These are phyloP conservation scores for Harpalus rubripes DNA, from an alignment of 2,888 invertebrate species.

Conservation along the genomic window DNA sequence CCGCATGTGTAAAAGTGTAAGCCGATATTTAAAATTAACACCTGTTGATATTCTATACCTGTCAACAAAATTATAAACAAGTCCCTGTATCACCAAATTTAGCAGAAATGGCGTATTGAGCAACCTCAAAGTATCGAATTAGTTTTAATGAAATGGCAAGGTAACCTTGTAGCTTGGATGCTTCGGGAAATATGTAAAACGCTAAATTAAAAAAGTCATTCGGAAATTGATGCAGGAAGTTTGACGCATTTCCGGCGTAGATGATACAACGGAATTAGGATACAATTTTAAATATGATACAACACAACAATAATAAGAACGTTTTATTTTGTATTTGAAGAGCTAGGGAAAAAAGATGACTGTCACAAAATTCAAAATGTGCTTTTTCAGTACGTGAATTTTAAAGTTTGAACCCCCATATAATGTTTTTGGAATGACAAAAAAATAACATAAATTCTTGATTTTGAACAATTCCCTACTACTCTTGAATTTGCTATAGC, in stretches of 20 bases:
- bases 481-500: too few relatives aligned
- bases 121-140: constrained; percentile 15
- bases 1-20: constrained; percentile 37
- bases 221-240: constrained; percentile 51
- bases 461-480: too few relatives aligned
- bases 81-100: constrained; percentile 46
- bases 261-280: constrained; percentile 48
- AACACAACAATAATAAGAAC: constrained; percentile 14
- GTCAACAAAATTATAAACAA: constrained; percentile 20
- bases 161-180: constrained; percentile 42
- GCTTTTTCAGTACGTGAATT: too few relatives aligned
- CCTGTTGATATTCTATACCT: constrained; percentile 42
- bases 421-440: too few relatives aligned
- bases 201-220: constrained; percentile 41
- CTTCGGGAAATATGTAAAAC: constrained; percentile 29
- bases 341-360: too few relatives aligned
- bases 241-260: constrained; percentile 46
- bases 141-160: constrained; percentile 31
- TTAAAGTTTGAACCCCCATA: too few relatives aligned
- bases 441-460: too few relatives aligned
- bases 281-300: constrained; percentile 18
- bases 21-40: constrained; percentile 44
- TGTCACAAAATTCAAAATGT: too few relatives aligned
- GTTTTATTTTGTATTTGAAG: background rate
- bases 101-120: constrained; percentile 31